A percentile compares a stretch with the other conserved stretches of the same genome.
These are phyloP conservation scores for Eledone cirrhosa DNA, from an alignment of 2,888 invertebrate species.

Conservation along the genomic window DNA sequence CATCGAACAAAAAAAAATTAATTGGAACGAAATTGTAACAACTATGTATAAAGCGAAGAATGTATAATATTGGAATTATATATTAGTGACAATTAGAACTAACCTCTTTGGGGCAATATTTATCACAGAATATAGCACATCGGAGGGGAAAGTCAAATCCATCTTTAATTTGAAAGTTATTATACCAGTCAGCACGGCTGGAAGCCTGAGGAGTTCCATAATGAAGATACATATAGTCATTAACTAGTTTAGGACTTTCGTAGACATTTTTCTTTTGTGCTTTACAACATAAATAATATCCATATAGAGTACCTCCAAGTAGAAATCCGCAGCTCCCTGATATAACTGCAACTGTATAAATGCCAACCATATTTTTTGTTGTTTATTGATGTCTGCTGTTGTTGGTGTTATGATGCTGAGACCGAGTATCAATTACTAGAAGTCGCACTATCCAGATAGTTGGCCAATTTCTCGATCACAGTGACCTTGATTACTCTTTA, in stretches of 20 bases:
- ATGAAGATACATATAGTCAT: slow-evolving; percentile 63
- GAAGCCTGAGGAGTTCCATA: slow-evolving; percentile 54
- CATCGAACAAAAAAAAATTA: too few relatives aligned
- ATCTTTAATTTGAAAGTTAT: slow-evolving; percentile 58
- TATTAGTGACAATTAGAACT: neutral
- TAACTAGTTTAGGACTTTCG: slow-evolving; percentile 56
- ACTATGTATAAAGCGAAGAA: too few relatives aligned
- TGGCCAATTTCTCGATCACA: too few relatives aligned
- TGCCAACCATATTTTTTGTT: neutral
- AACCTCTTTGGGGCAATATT: slow-evolving; percentile 50
- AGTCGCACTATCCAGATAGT: too few relatives aligned
- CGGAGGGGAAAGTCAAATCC: slow-evolving; percentile 60
- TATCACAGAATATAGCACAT: slow-evolving; percentile 61
- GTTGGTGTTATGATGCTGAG: too few relatives aligned
- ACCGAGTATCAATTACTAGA: too few relatives aligned
- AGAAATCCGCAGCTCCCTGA: slow-evolving; percentile 20
- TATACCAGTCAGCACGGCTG: slow-evolving; percentile 42
- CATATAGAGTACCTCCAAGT: slow-evolving; percentile 14
- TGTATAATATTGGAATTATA: too few relatives aligned
- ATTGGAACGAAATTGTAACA: too few relatives aligned
- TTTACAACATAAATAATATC: slow-evolving; percentile 20
- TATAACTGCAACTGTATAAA: neutral
- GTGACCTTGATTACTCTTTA: too few relatives aligned
- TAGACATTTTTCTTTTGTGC: slow-evolving; percentile 49
- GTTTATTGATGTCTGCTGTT: too few relatives aligned